phyloP scores from a whole-genome alignment of 2,888 invertebrate genomes.

The Stegana nigrithorax region DNA sequence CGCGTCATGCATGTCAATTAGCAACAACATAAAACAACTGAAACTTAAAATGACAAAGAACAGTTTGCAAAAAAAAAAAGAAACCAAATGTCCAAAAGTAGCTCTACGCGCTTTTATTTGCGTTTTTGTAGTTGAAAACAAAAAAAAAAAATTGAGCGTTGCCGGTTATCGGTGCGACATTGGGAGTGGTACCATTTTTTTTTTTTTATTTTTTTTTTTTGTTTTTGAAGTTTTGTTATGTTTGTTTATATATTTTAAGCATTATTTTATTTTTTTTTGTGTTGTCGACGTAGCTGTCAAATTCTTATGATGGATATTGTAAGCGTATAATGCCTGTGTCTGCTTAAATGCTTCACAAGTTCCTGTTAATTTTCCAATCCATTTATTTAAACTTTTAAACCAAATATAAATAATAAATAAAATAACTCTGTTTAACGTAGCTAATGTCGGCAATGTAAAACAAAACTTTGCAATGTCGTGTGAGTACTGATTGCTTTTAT shows the following conservation, averaged over 20 bases:
- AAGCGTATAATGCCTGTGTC: not conserved
- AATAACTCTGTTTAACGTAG: no score
- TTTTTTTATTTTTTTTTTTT: not conserved
- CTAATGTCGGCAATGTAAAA: no score
- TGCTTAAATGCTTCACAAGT: no score
- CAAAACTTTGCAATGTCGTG: no score
- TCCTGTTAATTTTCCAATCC: no score
- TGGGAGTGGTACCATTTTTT: conserved; percentile 10
- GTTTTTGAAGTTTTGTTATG: not conserved
- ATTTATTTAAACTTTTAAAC: no score
- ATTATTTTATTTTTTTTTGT: not conserved
- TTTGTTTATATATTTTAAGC: not conserved
- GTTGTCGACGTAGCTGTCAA: no score
- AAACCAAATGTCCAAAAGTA: conserved; percentile 41
- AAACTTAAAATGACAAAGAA: not conserved
- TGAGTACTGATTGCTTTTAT: no score
- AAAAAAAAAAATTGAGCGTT: not conserved
- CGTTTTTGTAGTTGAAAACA: not conserved
- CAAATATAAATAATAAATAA: no score
- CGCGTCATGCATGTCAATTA: conserved; percentile 32
- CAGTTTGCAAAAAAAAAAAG: no score
- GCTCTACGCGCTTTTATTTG: conserved; percentile 36
- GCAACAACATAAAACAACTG: conserved; percentile 28
- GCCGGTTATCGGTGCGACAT: not conserved
- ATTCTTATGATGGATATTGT: not conserved